Percentiles rank a stretch among this genome's conserved stretches.
Conservation (phyloP, 2,888 invertebrate genomes). For the Brachycybe producta region DNA sequence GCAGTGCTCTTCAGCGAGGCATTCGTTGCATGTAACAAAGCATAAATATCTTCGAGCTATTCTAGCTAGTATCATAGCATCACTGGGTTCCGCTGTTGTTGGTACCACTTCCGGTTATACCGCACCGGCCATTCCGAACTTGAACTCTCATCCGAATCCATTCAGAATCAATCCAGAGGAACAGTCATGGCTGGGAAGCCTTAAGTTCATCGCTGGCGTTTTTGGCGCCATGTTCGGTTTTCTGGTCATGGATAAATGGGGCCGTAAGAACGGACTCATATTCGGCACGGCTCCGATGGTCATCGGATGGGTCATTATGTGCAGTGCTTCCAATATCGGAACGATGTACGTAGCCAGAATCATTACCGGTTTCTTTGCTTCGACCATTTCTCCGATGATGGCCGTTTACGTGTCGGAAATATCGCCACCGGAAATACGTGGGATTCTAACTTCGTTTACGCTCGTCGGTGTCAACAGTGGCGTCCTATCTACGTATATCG, state of each 20-base stretch:
- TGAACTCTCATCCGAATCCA: background rate
- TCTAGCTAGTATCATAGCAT: no score
- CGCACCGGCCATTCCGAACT: constrained; percentile 1
- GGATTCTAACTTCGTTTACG: constrained; percentile 60
- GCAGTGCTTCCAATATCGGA: constrained; percentile 53
- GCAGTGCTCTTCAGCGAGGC: no score
- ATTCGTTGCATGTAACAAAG: no score
- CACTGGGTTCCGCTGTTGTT: no score
- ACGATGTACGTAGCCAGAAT: constrained; percentile 70
- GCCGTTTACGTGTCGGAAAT: constrained; percentile 91
- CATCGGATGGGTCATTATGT: constrained; percentile 65
- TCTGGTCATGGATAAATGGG: background rate
- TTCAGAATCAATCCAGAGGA: background rate
- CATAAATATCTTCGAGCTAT: no score
- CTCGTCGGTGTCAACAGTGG: background rate
- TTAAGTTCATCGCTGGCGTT: background rate
- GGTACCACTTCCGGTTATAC: no score
- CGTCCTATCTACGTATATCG: constrained; percentile 46
- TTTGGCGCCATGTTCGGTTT: background rate
- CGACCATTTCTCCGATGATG: constrained; percentile 68
- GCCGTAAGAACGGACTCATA: constrained; percentile 7
- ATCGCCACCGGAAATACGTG: constrained; percentile 79
- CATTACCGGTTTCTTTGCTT: constrained; percentile 74
- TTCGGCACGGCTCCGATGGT: constrained; percentile 27
- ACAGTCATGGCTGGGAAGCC: constrained; percentile 6